A percentile compares a stretch with the other conserved stretches of the same genome.
These are phyloP conservation scores for Hypotaenidia philippensis DNA, from an alignment of 2,797 vertebrate species.

Conservation along the genomic window DNA sequence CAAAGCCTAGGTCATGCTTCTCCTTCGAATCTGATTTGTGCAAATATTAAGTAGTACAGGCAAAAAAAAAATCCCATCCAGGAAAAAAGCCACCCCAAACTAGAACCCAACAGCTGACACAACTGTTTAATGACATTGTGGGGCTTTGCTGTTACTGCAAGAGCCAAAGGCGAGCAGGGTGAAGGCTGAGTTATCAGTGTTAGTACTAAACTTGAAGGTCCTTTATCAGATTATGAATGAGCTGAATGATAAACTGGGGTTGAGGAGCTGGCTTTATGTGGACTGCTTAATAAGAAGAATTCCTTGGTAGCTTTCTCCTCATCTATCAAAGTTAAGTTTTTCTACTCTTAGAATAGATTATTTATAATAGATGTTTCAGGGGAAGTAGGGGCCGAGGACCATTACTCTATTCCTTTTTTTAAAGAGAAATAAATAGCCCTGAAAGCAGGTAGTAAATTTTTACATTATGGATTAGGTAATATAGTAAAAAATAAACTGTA, in stretches of 20 bases:
- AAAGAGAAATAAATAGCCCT: slow-evolving; percentile 19
- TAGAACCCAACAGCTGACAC: not conserved
- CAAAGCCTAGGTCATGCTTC: not conserved
- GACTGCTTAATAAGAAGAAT: slow-evolving; percentile 1
- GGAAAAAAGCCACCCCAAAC: not conserved
- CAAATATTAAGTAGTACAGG: not conserved
- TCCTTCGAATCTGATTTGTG: not conserved
- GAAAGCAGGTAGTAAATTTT: slow-evolving; percentile 25
- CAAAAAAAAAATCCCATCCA: not conserved
- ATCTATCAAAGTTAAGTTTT: not conserved
- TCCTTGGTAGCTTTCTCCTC: not conserved
- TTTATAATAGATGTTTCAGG: not conserved
- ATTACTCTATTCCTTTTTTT: not conserved
- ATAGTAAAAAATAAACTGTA: slow-evolving; percentile 22
- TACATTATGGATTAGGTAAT: slow-evolving; percentile 35
- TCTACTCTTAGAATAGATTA: not conserved
- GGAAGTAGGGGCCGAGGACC: not conserved
- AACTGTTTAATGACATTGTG: not conserved
- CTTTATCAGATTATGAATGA: slow-evolving; percentile 21
- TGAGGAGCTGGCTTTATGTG: not conserved
- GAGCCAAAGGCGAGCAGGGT: not conserved
- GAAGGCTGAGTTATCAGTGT: not conserved
- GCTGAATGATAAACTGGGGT: not conserved
- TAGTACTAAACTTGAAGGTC: not conserved
- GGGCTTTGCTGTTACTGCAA: not conserved